Conservation (phyloP, 2,113 vertebrate genomes). For the Xerus inauris region DNA sequence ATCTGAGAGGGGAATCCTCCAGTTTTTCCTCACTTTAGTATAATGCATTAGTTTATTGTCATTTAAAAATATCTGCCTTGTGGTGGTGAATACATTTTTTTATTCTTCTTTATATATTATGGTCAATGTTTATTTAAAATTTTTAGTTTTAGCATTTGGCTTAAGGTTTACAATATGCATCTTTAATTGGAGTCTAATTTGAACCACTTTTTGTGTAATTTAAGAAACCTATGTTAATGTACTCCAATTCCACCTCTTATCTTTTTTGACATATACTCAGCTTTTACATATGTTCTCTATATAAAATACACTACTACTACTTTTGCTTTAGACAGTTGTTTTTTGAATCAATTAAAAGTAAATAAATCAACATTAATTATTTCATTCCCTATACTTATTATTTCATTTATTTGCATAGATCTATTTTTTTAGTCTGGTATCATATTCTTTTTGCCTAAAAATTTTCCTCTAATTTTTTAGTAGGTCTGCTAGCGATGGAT, state of each 20-base stretch:
- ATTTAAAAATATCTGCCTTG: neutral
- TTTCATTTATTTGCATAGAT: neutral
- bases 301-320: neutral
- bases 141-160: neutral
- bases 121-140: neutral
- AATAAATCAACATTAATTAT: neutral
- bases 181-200: neutral
- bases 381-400: neutral
- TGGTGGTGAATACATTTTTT: neutral
- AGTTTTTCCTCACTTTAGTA: neutral
- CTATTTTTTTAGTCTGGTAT: neutral
- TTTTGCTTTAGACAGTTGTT: neutral
- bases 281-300: neutral
- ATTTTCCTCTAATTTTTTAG: neutral
- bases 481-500: neutral
- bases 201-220: neutral
- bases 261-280: neutral
- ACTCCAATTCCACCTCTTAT: neutral
- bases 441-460: neutral
- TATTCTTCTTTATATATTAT: neutral
- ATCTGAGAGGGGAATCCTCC: neutral
- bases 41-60: neutral
- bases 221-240: neutral
- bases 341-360: neutral
- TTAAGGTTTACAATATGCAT: neutral